Conservation (phyloP, 2,113 vertebrate genomes). For the Cyprinodon brontotheroides region DNA sequence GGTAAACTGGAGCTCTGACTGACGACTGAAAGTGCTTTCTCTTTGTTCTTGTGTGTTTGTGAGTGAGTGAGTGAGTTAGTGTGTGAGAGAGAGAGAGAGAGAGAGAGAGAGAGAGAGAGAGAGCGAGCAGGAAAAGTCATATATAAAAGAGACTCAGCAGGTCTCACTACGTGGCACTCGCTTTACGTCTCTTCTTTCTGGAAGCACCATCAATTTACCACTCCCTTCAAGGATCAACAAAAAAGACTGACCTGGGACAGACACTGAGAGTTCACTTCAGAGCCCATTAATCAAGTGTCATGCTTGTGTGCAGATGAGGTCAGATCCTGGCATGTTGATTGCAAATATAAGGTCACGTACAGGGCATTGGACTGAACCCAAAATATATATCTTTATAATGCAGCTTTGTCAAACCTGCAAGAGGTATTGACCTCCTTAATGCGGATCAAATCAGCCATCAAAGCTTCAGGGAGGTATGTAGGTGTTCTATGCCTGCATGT, state of each 20-base stretch:
- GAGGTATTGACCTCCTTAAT: conserved; percentile 55
- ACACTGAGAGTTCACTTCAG: conserved; percentile 70
- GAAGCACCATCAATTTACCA: conserved; percentile 76
- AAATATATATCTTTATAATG: conserved; percentile 41
- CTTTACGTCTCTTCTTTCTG: conserved; percentile 59
- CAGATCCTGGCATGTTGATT: conserved; percentile 58
- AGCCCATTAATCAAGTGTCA: conserved; percentile 74
- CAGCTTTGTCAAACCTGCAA: background rate
- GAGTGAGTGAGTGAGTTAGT: background rate
- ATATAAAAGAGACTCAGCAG: conserved; percentile 42
- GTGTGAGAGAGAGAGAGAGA: conserved; percentile 26
- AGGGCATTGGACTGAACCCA: conserved; percentile 55
- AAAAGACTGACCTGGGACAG: conserved; percentile 74
- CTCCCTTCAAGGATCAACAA: conserved; percentile 76
- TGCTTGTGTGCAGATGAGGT: conserved; percentile 62
- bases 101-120: background rate
- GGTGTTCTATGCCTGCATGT: conserved; percentile 19
- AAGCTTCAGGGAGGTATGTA: conserved; percentile 28
- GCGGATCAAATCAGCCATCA: conserved; percentile 59
- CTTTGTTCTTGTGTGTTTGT: conserved; percentile 63
- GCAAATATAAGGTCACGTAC: conserved; percentile 65
- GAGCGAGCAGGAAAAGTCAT: conserved; percentile 19
- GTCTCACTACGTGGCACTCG: conserved; percentile 53
- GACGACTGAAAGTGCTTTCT: conserved; percentile 79
- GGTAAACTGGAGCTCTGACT: conserved; percentile 80